Conservation (phyloP, 2,888 invertebrate genomes). For the Chalcosyrphus nemorum region DNA sequence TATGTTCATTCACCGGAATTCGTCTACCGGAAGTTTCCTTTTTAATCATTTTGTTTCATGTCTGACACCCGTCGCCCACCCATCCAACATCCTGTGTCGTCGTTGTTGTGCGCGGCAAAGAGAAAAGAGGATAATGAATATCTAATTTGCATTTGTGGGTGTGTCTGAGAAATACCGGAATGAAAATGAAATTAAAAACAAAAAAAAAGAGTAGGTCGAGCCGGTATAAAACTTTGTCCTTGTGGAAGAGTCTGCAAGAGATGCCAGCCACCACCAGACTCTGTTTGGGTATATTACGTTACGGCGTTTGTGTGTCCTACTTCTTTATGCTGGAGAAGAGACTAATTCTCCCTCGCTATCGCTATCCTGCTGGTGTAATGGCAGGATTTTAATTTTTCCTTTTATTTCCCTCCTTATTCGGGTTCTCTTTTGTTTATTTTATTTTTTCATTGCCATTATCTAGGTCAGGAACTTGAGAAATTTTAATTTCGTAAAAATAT, state of each 20-base stretch:
- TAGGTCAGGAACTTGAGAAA: slow-evolving; percentile 72
- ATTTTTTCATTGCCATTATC: slow-evolving; percentile 64
- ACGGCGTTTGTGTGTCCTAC: slow-evolving; percentile 51
- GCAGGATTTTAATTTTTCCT: slow-evolving; percentile 72
- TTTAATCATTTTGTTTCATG: slow-evolving; percentile 70
- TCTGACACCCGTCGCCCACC: slow-evolving; percentile 54
- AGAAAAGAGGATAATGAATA: slow-evolving; percentile 69
- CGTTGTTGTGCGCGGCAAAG: slow-evolving; percentile 19
- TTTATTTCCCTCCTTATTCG: slow-evolving; percentile 66
- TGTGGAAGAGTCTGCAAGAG: slow-evolving; percentile 39
- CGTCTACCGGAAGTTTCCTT: slow-evolving; percentile 65
- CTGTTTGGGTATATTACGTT: background rate
- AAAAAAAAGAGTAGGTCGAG: slow-evolving; percentile 63
- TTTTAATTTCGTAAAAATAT: slow-evolving; percentile 64
- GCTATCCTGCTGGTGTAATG: slow-evolving; percentile 71
- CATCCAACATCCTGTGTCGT: background rate
- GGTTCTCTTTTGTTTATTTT: slow-evolving; percentile 69
- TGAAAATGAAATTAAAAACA: slow-evolving; percentile 73
- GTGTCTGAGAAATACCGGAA: slow-evolving; percentile 65
- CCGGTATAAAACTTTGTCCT: slow-evolving; percentile 71
- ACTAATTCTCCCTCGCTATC: slow-evolving; percentile 68
- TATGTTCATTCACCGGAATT: slow-evolving; percentile 63
- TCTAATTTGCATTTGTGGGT: slow-evolving; percentile 73
- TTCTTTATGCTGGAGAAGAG: slow-evolving; percentile 56
- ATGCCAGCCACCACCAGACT: slow-evolving; percentile 18